Conservation (phyloP, 2,888 invertebrate genomes). For the Tetranychus truncatus region DNA sequence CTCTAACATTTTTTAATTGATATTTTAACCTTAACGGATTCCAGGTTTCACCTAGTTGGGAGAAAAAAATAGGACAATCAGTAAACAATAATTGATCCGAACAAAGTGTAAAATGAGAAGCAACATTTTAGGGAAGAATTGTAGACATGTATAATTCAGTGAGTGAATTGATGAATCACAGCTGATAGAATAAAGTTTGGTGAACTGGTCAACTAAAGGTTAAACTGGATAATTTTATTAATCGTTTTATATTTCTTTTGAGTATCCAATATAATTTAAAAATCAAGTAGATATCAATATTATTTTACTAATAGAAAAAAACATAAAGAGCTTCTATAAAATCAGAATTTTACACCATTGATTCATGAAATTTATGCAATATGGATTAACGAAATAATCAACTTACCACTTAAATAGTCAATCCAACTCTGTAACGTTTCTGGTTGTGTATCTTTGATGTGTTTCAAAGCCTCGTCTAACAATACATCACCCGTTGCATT, state of each 20-base stretch:
- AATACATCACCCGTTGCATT: conserved; percentile 92
- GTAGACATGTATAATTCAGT: too few species aligned
- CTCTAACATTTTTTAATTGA: conserved; percentile 94
- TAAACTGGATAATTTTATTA: too few species aligned
- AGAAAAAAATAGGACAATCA: conserved; percentile 17
- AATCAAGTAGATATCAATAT: neutral
- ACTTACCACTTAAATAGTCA: conserved; percentile 86
- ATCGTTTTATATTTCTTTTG: neutral
- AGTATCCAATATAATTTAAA: neutral
- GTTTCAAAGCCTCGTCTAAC: conserved; percentile 69
- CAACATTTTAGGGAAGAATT: too few species aligned
- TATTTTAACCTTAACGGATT: conserved; percentile 94
- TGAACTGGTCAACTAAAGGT: neutral
- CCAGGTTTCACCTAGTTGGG: conserved; percentile 78
- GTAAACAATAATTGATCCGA: conserved; percentile 5
- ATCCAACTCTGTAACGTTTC: conserved; percentile 98
- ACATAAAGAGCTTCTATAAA: too few species aligned
- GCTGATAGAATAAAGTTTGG: neutral
- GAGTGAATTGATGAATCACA: neutral
- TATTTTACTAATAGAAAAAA: neutral
- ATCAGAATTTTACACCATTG: neutral
- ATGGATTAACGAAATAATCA: neutral
- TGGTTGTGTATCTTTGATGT: conserved; percentile 93
- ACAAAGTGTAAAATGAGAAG: too few species aligned
- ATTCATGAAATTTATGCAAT: neutral